A percentile compares a stretch with the other conserved stretches of the same genome.
phyloP scores from a whole-genome alignment of 2,797 vertebrate genomes.

The Sebastes taczanowskii region DNA sequence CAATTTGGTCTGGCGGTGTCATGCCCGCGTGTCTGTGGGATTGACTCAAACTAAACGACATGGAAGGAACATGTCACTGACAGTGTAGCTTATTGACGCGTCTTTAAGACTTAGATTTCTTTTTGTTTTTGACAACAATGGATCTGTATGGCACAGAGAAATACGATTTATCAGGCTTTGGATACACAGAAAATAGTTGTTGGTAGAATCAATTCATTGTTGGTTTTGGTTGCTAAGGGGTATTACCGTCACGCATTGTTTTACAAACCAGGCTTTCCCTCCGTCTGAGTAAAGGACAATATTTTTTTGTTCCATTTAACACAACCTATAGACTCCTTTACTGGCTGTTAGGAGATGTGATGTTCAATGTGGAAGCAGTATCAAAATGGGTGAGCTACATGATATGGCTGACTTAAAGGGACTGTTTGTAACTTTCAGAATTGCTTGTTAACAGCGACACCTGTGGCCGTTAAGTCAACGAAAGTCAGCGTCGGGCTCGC shows the following conservation, averaged over 20 bases:
- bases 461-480: fast-evolving
- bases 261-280: background rate
- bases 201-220: background rate
- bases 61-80: background rate
- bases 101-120: background rate
- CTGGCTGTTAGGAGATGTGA: background rate
- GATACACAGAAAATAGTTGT: background rate
- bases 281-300: background rate
- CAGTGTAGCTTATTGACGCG: background rate
- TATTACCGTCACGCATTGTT: background rate
- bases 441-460: too few species aligned
- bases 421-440: too few species aligned
- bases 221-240: background rate
- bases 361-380: background rate
- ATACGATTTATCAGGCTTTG: background rate
- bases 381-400: background rate
- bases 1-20: background rate
- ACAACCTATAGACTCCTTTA: slow-evolving; percentile 1
- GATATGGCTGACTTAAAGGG: background rate
- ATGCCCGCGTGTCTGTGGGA: background rate
- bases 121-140: background rate
- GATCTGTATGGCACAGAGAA: background rate
- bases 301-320: slow-evolving; percentile 32
- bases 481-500: too few species aligned
- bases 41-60: background rate